Percentiles rank a stretch among this genome's conserved stretches.
These are phyloP conservation scores for Carpatolechia fugitivella DNA, from an alignment of 2,888 invertebrate genomes.

Conservation along the genomic window DNA sequence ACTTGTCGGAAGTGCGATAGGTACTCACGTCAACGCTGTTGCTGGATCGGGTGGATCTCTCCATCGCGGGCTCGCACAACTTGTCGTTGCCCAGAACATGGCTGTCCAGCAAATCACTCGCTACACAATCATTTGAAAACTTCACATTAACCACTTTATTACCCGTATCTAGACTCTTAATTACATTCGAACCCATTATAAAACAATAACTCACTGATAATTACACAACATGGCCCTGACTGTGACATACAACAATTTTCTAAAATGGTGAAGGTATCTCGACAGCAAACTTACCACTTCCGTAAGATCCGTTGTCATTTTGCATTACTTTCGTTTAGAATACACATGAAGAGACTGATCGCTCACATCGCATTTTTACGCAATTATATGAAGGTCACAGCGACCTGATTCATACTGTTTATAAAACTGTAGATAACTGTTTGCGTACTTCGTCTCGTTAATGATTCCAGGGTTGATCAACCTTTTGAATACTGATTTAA, in stretches of 20 bases:
- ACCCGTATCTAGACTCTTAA: conserved; percentile 63
- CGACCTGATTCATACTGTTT: conserved; percentile 27
- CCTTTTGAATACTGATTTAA: conserved; percentile 13
- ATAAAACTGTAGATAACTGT: conserved; percentile 21
- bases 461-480: conserved; percentile 26
- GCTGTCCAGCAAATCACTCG: conserved; percentile 74
- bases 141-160: conserved; percentile 67
- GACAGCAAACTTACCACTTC: conserved; percentile 61
- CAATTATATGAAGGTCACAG: conserved; percentile 1
- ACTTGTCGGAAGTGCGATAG: not conserved
- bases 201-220: conserved; percentile 48
- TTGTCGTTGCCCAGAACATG: conserved; percentile 71
- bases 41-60: conserved; percentile 65
- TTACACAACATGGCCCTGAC: conserved; percentile 27
- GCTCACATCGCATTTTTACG: not conserved
- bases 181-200: conserved; percentile 57
- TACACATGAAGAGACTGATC: not conserved
- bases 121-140: conserved; percentile 66
- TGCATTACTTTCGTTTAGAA: conserved; percentile 42
- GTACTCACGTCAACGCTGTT: conserved; percentile 76
- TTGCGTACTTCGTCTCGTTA: conserved; percentile 8
- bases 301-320: conserved; percentile 66
- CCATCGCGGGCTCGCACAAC: conserved; percentile 59
- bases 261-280: conserved; percentile 45
- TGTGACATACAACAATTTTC: conserved; percentile 36